Evolutionary conservation across 2,888 invertebrate genomes (phyloP), one percentile per base, ranked within the genome.

Genomic region (Leistus spinibarbis): DNA sequence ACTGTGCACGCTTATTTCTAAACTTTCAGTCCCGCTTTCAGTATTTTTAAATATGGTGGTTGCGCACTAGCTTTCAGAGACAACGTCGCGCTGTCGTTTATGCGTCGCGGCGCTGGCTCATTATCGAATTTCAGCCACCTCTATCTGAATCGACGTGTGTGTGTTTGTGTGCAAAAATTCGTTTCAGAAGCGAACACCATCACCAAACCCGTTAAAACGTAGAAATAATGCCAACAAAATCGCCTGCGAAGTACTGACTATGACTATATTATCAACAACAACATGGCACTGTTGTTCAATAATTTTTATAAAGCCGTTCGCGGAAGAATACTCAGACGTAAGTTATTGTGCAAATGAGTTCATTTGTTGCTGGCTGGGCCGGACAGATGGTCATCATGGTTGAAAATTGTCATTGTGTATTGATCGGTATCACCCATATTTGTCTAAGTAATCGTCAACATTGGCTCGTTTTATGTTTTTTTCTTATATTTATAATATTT

Each of bases 281-380:
- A 40, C 68, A 75, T 75, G 75, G 75, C 75, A 69, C 69, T 75
- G 27, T 75, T 69, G 60, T 75, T 75, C 69, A 75, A 75, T 69
- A 75, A 75, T 56, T 75, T 75, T 75, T 75, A 75, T 64, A 75
- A 75, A 69, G 69, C 68, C 56, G 63, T 75, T 60, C 68, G 75
- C 68, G 75, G 75, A 54, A 68, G 75, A 68, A 27, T 75, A 68
- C 69, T 75, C 64, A 75, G 69, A 75, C 75, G 75, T 75, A 75
- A 75, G 75, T 75, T n/a, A n/a, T 75, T 63, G 40, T 40, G 40
- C 5, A 40, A 40, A 40, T 57, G 40, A 13, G 7, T 10, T 40
- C 40, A 40, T 40, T 40, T 40, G 40, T 40, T 40, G 40, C 40
- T 40, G 40, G 54, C 9, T 10, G 54, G 54, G 13, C 3, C 40